Evolutionary conservation across 2,888 invertebrate species (phyloP), one percentile per base, ranked within the genome.

Genomic region (Coenonympha arcania): DNA sequence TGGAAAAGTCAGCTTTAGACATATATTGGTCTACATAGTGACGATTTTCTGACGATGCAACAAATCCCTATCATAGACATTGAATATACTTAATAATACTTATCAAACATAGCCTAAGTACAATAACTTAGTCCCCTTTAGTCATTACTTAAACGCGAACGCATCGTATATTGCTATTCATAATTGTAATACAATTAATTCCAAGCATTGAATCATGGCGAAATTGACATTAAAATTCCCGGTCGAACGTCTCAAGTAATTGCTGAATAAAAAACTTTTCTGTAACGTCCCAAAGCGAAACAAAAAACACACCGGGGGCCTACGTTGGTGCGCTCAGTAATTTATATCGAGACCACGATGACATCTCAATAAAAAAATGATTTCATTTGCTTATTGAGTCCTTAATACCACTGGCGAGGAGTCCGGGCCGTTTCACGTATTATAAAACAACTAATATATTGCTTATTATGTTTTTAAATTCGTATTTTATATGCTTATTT

Each of bases 311-410:
- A 66, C 68, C 66, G 60, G 58, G 63, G 60, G 66, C 15, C 8
- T 58, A 63, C 69, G 63, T 69, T 72, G 67, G 70, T 72, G 71
- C 70, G 77, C 72, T 48, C 61, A 64, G 79, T 82, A 79, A 85
- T 84, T 85, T 85, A 85, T 85, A 66, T 59, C 65, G 62, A 64
- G 68, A 68, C 73, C 67, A 69, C 75, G 75, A 85, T 85, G 85
- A 84, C 76, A 79, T 67, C 82, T 83, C 84, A 84, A 85, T 86
- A 86, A 86, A 82, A 85, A 86, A 86, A 85, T 85, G 85, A 80
- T 84, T 85, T 84, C 79, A 83, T 84, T 85, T 86, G 83, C 84
- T 86, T 86, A 85, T 85, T 85, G 79, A 85, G 81, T 77, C 84
- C 85, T 86, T 85, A 83, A 83, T 85, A 72, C 76, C 68, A 78